Conservation (phyloP, 2,797 vertebrate species). For the Pangasius mekongensis region DNA sequence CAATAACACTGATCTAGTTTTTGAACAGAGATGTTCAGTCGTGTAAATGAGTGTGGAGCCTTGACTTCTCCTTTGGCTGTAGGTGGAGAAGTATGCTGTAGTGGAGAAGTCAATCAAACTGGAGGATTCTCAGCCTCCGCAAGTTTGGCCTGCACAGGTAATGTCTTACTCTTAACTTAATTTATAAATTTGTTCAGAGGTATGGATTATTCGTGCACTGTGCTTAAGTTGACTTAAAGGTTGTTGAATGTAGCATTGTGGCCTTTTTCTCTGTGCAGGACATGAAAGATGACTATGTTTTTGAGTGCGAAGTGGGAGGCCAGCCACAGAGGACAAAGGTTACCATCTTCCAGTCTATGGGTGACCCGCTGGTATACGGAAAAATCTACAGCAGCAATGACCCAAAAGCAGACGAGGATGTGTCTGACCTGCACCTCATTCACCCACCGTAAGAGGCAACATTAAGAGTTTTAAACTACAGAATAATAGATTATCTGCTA, state of each 20-base stretch:
- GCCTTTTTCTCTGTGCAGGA: slow-evolving; percentile 75
- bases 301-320: slow-evolving; percentile 93
- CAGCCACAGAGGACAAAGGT: slow-evolving; percentile 93
- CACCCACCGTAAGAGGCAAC: slow-evolving; percentile 88
- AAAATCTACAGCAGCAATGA: slow-evolving; percentile 93
- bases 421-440: slow-evolving; percentile 80
- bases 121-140: slow-evolving; percentile 87
- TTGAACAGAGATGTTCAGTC: slow-evolving; percentile 80
- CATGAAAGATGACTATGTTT: slow-evolving; percentile 92
- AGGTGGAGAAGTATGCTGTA: slow-evolving; percentile 98
- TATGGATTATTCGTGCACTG: slow-evolving; percentile 29
- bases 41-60: slow-evolving; percentile 81
- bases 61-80: slow-evolving; percentile 58
- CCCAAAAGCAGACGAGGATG: slow-evolving; percentile 82
- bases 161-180: background rate
- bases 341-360: slow-evolving; percentile 92
- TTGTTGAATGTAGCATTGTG: background rate
- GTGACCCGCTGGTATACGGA: slow-evolving; percentile 94
- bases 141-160: slow-evolving; percentile 94
- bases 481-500: background rate
- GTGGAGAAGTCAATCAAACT: slow-evolving; percentile 91
- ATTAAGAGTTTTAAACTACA: background rate
- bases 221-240: background rate
- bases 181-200: background rate
- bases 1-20: background rate